These are phyloP conservation scores for Phytoseiulus persimilis DNA, from an alignment of 2,888 invertebrate species.

Conservation along the genomic window DNA sequence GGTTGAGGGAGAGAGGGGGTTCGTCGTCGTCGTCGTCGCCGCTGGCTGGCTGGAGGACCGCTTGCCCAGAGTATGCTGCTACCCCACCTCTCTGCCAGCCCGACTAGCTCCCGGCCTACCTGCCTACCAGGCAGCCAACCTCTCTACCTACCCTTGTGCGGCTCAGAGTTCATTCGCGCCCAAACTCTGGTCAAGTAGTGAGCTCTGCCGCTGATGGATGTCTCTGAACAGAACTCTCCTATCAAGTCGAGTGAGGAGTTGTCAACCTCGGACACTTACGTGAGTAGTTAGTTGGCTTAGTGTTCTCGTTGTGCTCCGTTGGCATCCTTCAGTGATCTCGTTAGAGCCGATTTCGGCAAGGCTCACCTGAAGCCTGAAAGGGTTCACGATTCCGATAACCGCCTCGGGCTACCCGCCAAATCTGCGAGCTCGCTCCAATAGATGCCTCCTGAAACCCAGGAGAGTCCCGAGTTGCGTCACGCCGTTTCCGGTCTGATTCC, in stretches of 20 bases:
- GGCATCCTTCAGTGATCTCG: neutral
- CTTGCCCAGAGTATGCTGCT: neutral
- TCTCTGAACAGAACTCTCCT: neutral
- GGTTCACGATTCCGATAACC: too few species aligned
- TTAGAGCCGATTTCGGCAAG: too few species aligned
- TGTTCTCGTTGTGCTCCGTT: neutral
- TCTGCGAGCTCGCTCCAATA: too few species aligned
- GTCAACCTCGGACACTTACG: neutral
- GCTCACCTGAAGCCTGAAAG: too few species aligned
- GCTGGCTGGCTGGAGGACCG: neutral
- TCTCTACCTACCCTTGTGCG: neutral
- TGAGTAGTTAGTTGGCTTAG: neutral
- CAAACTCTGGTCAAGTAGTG: neutral
- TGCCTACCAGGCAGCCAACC: neutral
- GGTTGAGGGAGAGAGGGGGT: neutral
- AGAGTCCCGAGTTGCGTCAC: too few species aligned
- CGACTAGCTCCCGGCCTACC: neutral
- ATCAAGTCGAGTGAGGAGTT: neutral
- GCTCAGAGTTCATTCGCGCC: slow-evolving; percentile 5
- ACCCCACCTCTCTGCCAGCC: neutral
- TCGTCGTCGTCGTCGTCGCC: neutral
- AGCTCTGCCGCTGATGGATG: neutral
- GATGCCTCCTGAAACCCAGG: too few species aligned
- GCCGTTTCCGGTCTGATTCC: too few species aligned
- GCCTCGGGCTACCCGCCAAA: too few species aligned